Base-by-base conservation (phyloP, 2,113 vertebrate species). In the Eurystomus gularis region DNA sequence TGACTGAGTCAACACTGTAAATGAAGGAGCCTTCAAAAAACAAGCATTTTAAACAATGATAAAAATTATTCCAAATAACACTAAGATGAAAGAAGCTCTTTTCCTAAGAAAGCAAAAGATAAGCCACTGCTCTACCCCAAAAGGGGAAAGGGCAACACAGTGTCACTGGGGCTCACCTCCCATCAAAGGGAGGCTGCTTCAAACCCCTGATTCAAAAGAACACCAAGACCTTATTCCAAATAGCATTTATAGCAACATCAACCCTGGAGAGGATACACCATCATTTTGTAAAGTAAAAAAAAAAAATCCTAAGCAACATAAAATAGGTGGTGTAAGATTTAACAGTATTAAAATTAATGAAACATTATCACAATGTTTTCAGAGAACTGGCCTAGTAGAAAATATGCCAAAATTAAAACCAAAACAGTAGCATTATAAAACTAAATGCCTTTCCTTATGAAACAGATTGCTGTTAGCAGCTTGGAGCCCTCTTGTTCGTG, bases 271-370 rank as follows among this genome's bases (percentile, higher is more conserved):
- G 26, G 20, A 82, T 21, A 52, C 9, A 29, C 48, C 42, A 57
- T 68, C 35, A 25, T 35, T 71, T 8, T 42, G 65, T 11, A 82
- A 17, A 8, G 25, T 9, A 31, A 90, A 85, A 80, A 33, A 13
- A 0, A 79, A 33, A 11, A 0, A 4, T 1, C 3, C 49, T 23
- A 10, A 75, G 48, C 46, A 79, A 51, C 14, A 9, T 13, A 33
- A 48, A 70, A 61, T 6, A 75, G 44, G 4, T 26, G 11, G 13
- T n/a, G 13, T 28, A 64, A 29, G 24, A 51, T 9, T 81, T 64
- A 52, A 66, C 11, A 78, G 11, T 20, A 61, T 61, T 52, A 60
- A 64, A 39, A 31, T 51, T 37, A 79, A 91, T 71, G 13, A 64
- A 58, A 62, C 19, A 54, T 26, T 64, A 61, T 33, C 10, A 5